These are phyloP conservation scores for Tyrophagus putrescentiae DNA, from an alignment of 1,140 invertebrate species.

Conservation along the genomic window DNA sequence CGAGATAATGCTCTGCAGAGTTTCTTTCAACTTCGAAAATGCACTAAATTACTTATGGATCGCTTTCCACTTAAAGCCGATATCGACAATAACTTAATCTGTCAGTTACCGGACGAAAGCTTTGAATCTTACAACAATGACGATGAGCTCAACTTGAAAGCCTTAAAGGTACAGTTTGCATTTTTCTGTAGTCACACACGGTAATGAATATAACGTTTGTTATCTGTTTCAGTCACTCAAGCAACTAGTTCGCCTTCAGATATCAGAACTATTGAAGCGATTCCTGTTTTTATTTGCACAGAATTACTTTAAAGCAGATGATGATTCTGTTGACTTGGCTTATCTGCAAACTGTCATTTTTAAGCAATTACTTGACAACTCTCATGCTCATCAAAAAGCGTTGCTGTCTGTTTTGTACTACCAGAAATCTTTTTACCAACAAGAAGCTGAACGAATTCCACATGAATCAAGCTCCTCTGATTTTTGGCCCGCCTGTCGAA, in stretches of 20 bases:
- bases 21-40: not conserved
- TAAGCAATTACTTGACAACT: not conserved
- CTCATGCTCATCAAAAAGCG: not conserved
- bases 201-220: not conserved
- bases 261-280: slow-evolving; percentile 15
- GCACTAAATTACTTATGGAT: not conserved
- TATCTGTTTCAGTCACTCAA: slow-evolving; percentile 6
- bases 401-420: not conserved
- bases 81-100: slow-evolving; percentile 3
- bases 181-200: not conserved
- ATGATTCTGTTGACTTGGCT: not conserved
- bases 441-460: not conserved
- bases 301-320: not conserved
- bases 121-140: slow-evolving; percentile 10
- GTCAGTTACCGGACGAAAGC: not conserved
- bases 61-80: slow-evolving; percentile 1
- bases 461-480: not conserved
- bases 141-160: not conserved
- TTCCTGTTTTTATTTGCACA: not conserved
- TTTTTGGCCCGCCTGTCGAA: not conserved
- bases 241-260: slow-evolving; percentile 9
- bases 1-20: not conserved
- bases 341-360: slow-evolving; percentile 1
- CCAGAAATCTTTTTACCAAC: slow-evolving; percentile 11
- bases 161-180: not conserved